phyloP scores from a whole-genome alignment of 2,113 vertebrate genomes.

The Spea multiplicata region DNA sequence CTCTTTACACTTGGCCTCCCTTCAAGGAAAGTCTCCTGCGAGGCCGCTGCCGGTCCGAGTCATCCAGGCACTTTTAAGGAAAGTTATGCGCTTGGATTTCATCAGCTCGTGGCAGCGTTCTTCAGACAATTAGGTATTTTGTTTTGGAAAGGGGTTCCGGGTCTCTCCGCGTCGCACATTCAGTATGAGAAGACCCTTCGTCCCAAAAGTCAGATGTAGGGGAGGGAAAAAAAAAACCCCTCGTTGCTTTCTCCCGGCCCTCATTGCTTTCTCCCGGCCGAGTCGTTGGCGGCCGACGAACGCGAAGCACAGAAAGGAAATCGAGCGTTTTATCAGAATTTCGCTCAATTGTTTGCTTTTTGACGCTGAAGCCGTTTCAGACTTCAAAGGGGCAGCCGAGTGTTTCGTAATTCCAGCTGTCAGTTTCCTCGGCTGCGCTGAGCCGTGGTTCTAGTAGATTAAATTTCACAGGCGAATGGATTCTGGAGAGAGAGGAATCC shows the following conservation, averaged over 20 bases:
- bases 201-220: neutral
- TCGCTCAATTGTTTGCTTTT: neutral
- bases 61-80: conserved; percentile 34
- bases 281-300: neutral
- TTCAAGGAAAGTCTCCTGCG: too few species aligned
- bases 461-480: conserved; percentile 25
- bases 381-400: neutral
- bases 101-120: conserved; percentile 11
- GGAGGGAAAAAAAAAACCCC: neutral
- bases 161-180: neutral
- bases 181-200: conserved; percentile 2
- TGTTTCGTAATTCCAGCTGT: neutral
- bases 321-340: neutral
- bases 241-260: too few species aligned
- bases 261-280: neutral
- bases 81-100: conserved; percentile 17
- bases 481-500: neutral
- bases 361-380: neutral
- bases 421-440: neutral
- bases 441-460: conserved; percentile 16
- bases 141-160: conserved; percentile 6
- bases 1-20: too few species aligned
- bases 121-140: conserved; percentile 32
- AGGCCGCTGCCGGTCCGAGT: neutral
- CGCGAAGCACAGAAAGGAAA: neutral